Percentiles rank a stretch among this genome's conserved stretches.
Evolutionary conservation across 2,113 vertebrate genomes (phyloP).

Genomic region (Romanogobio albipinnatus): DNA sequence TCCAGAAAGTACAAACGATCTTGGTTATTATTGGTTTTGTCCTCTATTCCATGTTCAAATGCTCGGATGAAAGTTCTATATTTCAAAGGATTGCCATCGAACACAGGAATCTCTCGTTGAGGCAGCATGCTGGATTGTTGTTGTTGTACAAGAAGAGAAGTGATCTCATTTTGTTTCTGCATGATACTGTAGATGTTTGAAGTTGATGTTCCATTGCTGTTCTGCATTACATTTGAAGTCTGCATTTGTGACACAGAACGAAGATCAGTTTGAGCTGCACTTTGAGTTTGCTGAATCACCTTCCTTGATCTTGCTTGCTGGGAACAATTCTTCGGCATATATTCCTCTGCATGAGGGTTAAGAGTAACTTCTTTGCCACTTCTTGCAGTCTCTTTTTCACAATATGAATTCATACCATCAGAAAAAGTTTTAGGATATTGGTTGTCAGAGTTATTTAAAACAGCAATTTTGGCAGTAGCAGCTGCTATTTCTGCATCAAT

Average conservation of each 20-base stretch:
- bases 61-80: conserved; percentile 39
- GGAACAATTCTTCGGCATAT: neutral
- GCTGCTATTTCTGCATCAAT: too few relatives aligned
- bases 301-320: neutral
- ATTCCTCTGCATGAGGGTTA: neutral
- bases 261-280: neutral
- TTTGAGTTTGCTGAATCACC: neutral
- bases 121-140: conserved; percentile 26
- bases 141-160: conserved; percentile 20
- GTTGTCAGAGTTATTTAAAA: too few relatives aligned
- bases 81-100: conserved; percentile 35
- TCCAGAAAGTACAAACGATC: conserved; percentile 37
- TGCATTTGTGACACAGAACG: neutral
- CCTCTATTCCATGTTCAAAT: conserved; percentile 37
- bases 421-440: too few relatives aligned
- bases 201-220: neutral
- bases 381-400: too few relatives aligned
- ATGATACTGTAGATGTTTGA: neutral
- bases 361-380: neutral
- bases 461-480: too few relatives aligned
- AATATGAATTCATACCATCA: too few relatives aligned
- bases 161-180: conserved; percentile 40
- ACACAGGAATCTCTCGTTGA: conserved; percentile 27
- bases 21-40: conserved; percentile 13
- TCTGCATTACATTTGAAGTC: neutral